A percentile compares a stretch with the other conserved stretches of the same genome.
These are phyloP conservation scores for Ochropleura leucogaster DNA, from an alignment of 2,888 invertebrate genomes.

Conservation along the genomic window DNA sequence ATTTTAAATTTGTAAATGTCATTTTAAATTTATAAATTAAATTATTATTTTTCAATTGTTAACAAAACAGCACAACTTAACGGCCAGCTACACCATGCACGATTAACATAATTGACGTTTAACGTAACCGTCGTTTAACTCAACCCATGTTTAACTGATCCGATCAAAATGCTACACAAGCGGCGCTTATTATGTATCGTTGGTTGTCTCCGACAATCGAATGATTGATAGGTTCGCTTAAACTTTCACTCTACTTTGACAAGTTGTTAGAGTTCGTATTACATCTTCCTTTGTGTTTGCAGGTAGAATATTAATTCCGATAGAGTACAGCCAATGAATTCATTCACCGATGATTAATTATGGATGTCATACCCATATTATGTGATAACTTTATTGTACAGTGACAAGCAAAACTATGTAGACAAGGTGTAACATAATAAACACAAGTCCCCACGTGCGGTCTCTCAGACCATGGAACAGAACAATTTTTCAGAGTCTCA, in stretches of 20 bases:
- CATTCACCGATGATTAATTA: background rate
- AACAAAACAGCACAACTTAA: background rate
- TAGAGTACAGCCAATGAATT: constrained; percentile 8
- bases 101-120: constrained; percentile 32
- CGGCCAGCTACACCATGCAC: constrained; percentile 28
- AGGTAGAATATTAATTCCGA: constrained; percentile 23
- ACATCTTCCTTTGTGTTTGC: constrained; percentile 33
- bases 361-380: background rate
- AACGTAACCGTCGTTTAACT: constrained; percentile 35
- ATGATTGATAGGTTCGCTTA: constrained; percentile 52
- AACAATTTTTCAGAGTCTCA: no score
- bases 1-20: no score
- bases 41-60: no score
- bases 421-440: no score
- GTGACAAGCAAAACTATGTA: no score
- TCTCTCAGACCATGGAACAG: no score
- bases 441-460: no score
- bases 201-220: constrained; percentile 44
- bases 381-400: background rate
- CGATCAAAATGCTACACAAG: constrained; percentile 39
- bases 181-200: constrained; percentile 50
- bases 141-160: constrained; percentile 47
- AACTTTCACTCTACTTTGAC: constrained; percentile 60
- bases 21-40: no score
- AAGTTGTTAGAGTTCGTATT: constrained; percentile 48